phyloP scores from a whole-genome alignment of 2,113 vertebrate species.

The Nesoenas mayeri region DNA sequence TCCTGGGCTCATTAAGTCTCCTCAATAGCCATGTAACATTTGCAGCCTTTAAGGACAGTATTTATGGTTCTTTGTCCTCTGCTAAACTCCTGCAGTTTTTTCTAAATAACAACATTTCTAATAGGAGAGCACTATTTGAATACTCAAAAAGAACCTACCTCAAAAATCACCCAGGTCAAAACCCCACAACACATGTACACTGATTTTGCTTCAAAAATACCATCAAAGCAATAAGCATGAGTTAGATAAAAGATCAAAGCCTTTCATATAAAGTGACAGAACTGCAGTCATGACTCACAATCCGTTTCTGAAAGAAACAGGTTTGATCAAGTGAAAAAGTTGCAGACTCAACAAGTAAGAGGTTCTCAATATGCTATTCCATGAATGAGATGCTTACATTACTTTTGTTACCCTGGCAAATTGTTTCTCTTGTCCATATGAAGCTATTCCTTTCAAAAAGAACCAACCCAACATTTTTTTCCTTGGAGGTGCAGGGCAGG shows the following conservation, averaged over 20 bases:
- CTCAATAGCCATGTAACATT: neutral
- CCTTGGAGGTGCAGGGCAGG: neutral
- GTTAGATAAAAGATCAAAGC: conserved; percentile 35
- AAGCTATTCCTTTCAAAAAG: neutral
- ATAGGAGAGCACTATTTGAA: neutral
- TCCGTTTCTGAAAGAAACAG: neutral
- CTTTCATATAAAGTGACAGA: neutral
- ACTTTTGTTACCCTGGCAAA: neutral
- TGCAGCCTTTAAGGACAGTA: neutral
- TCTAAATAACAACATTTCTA: neutral
- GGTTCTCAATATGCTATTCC: neutral
- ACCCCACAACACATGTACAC: neutral
- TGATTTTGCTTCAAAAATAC: neutral
- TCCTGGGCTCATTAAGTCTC: neutral
- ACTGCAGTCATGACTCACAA: neutral
- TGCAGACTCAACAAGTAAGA: neutral
- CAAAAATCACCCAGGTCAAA: neutral
- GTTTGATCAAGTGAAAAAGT: neutral
- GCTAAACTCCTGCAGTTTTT: neutral
- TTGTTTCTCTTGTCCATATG: neutral
- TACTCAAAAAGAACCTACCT: neutral
- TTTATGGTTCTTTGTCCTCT: neutral
- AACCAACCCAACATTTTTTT: neutral
- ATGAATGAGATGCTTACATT: neutral
- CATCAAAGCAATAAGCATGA: neutral